Evolutionary conservation across 92 coral and sea anemone species (phyloP).

Genomic region (Epizoanthus stellaris): DNA sequence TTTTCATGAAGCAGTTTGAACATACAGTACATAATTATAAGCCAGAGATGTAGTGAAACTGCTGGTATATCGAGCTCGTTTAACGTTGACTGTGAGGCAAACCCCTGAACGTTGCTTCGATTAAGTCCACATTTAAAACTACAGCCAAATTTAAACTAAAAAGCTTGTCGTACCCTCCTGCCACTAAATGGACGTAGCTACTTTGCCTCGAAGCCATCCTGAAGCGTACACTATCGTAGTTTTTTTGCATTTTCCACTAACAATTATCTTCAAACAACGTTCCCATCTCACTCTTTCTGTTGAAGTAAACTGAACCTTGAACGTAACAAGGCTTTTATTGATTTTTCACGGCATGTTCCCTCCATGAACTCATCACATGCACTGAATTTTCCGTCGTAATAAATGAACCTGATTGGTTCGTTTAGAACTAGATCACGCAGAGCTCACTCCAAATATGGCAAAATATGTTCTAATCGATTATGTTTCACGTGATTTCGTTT

Average conservation of each 20-base stretch:
- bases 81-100: no score
- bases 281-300: neutral
- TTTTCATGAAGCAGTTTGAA: no score
- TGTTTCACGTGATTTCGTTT: conserved; percentile 23
- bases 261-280: neutral
- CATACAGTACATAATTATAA: no score
- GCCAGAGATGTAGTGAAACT: no score
- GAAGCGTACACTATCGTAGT: conserved; percentile 35
- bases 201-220: conserved; percentile 79
- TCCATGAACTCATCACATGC: conserved; percentile 43
- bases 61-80: no score
- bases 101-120: no score
- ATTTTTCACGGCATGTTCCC: conserved; percentile 7
- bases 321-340: conserved; percentile 22
- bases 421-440: conserved; percentile 8
- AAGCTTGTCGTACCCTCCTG: conserved; percentile 88
- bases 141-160: neutral
- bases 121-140: neutral
- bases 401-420: conserved; percentile 16
- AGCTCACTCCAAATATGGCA: conserved; percentile 22
- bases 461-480: neutral
- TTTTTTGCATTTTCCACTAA: conserved; percentile 42
- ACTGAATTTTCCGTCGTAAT: conserved; percentile 24
- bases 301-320: conserved; percentile 30
- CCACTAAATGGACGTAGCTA: conserved; percentile 88